Conservation (phyloP, 2,113 vertebrate species). For the Euleptes europaea region DNA sequence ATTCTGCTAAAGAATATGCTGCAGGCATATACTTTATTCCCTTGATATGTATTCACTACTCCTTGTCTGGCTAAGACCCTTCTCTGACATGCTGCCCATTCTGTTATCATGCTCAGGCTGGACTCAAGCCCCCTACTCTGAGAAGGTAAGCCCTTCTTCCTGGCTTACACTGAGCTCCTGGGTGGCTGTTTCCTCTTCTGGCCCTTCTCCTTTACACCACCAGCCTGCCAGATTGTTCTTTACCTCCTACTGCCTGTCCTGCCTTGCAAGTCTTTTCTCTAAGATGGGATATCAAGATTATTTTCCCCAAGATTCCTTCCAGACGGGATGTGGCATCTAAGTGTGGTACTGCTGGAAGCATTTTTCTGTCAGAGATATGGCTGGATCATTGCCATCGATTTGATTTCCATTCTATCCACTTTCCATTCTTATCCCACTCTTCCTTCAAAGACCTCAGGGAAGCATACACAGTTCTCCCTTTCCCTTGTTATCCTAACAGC, state of each 20-base stretch:
- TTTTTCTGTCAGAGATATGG: too few relatives aligned
- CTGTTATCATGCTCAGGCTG: background rate
- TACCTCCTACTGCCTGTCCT: background rate
- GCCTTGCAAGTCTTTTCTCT: background rate
- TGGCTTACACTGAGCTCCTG: background rate
- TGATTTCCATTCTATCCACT: too few relatives aligned
- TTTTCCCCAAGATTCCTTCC: background rate
- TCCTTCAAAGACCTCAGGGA: too few relatives aligned
- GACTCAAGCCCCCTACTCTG: accelerated
- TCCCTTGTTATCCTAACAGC: too few relatives aligned
- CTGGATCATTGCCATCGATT: too few relatives aligned
- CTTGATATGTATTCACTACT: background rate
- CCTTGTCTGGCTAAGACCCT: background rate
- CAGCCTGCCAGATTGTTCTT: background rate
- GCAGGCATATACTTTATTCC: background rate
- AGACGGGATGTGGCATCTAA: too few relatives aligned
- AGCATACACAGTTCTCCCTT: too few relatives aligned
- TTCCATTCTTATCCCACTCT: too few relatives aligned
- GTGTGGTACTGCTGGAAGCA: too few relatives aligned
- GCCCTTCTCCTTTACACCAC: background rate
- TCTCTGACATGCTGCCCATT: background rate
- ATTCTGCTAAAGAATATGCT: background rate
- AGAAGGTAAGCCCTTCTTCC: background rate
- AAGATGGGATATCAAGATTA: background rate
- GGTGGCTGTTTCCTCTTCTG: too few relatives aligned